Evolutionary conservation across 2,888 invertebrate genomes (phyloP), one percentile per base, ranked within the genome.

Genomic region (Drosophila melanosoma): DNA sequence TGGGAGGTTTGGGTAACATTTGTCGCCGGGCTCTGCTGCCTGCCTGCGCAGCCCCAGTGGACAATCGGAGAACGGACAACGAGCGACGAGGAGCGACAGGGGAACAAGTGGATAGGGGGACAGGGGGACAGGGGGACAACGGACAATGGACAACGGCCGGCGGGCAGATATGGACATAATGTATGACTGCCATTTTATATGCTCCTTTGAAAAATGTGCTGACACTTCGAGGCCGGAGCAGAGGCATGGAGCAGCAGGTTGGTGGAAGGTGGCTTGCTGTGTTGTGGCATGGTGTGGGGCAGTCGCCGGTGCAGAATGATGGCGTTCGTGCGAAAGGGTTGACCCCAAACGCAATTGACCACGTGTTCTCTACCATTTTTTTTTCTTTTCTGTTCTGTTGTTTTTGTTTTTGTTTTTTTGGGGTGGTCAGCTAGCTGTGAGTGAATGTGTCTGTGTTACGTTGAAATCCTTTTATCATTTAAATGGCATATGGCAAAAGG

Each of bases 271-370:
- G 26, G 26, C 45, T 20, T 60, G 51, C 29, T 29, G 29, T 29
- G 29, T 6, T 29, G 20, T 53, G 26, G 29, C 29, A 12, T 5
- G 11, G 26, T 49, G 26, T 60, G 51, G 33, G 63, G 23, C 54
- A 51, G 71, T 67, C 57, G 61, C 51, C 63, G 56, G 61, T 53
- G 70, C 64, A 74, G 68, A 87, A 78, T 89, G 82, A 87, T 90
- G 88, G 87, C 89, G 68, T 74, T 80, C 90, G 90, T 87, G 89
- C 78, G 76, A 88, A 88, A 88, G 90, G 90, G 90, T 86, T 87
- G 91, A 89, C 91, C 89, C 90, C 90, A 87, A 91, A 78, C 87
- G 90, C 89, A 91, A 91, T 91, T 90, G 89, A 89, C 91, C 89
- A 88, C 87, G 83, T 90, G 86, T 83, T 82, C 81, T 74, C 76